Percentiles rank a stretch among this genome's conserved stretches.
phyloP scores from a whole-genome alignment of 2,113 vertebrate species.

The Atrichornis clamosus region DNA sequence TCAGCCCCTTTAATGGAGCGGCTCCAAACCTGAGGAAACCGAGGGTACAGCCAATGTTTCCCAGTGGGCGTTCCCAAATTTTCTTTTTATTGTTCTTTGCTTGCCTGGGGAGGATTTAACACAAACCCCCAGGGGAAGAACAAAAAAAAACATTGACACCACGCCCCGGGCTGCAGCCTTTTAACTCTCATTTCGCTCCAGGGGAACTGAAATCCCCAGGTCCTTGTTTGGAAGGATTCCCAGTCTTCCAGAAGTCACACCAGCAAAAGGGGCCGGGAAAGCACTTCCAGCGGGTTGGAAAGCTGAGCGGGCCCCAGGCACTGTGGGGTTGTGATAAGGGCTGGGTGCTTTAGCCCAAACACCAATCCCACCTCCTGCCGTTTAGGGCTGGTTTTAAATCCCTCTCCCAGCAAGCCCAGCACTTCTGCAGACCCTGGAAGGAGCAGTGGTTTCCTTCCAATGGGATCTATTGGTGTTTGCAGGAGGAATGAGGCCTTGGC shows the following conservation, averaged over 20 bases:
- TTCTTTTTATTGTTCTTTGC: background rate
- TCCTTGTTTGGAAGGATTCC: background rate
- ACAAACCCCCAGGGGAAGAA: background rate
- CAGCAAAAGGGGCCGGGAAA: background rate
- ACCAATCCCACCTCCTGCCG: accelerated
- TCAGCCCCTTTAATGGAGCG: background rate
- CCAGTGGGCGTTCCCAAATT: background rate
- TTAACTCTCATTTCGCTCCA: background rate
- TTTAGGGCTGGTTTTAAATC: background rate
- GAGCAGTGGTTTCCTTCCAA: background rate
- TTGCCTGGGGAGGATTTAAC: background rate
- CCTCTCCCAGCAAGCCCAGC: background rate
- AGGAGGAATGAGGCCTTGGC: background rate
- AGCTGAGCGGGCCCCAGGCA: background rate
- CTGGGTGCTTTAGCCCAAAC: background rate
- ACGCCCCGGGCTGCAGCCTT: background rate
- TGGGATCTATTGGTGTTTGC: accelerated
- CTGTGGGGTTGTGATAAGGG: background rate
- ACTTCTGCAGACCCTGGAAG: background rate
- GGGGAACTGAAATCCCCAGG: background rate
- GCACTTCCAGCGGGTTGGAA: background rate
- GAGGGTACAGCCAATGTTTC: background rate
- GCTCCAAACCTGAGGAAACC: background rate
- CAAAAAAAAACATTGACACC: background rate
- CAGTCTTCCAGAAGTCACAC: background rate